phyloP scores from a whole-genome alignment of 2,113 vertebrate genomes.

The Cololabis saira region DNA sequence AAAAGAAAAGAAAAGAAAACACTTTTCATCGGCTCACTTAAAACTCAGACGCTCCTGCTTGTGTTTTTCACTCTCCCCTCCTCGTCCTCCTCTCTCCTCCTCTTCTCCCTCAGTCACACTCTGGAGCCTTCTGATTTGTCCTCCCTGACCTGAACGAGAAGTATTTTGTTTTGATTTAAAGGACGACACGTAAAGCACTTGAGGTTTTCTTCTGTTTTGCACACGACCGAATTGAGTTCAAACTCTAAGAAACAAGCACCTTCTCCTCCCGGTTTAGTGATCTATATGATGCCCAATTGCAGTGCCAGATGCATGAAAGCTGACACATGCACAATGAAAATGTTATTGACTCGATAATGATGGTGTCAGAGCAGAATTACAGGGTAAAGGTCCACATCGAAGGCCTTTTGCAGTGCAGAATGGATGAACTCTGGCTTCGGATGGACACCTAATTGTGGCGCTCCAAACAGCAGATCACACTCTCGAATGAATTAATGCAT shows the following conservation, averaged over 20 bases:
- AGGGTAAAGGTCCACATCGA: conserved; percentile 56
- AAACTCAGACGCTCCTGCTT: conserved; percentile 56
- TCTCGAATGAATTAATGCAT: conserved; percentile 78
- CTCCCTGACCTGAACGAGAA: conserved; percentile 53
- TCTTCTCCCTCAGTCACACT: conserved; percentile 38
- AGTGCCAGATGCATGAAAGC: conserved; percentile 17
- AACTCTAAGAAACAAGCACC: conserved; percentile 11
- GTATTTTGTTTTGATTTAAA: conserved; percentile 62
- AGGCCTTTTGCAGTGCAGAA: conserved; percentile 38
- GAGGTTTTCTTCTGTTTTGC: background rate
- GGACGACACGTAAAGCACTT: conserved; percentile 12
- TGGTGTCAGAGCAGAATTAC: conserved; percentile 65
- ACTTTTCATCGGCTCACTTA: conserved; percentile 68
- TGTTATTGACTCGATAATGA: conserved; percentile 69
- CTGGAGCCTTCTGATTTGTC: conserved; percentile 39
- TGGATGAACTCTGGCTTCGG: conserved; percentile 51
- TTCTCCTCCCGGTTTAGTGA: conserved; percentile 27
- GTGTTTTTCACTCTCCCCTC: conserved; percentile 31
- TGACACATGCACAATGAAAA: conserved; percentile 24
- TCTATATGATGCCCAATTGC: conserved; percentile 28
- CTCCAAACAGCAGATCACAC: conserved; percentile 65
- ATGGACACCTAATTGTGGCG: conserved; percentile 64
- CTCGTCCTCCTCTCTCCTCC: background rate
- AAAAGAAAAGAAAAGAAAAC: conserved; percentile 37
- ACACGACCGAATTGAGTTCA: conserved; percentile 14